phyloP scores from a whole-genome alignment of 2,888 invertebrate species.

The Xylophagus ater region DNA sequence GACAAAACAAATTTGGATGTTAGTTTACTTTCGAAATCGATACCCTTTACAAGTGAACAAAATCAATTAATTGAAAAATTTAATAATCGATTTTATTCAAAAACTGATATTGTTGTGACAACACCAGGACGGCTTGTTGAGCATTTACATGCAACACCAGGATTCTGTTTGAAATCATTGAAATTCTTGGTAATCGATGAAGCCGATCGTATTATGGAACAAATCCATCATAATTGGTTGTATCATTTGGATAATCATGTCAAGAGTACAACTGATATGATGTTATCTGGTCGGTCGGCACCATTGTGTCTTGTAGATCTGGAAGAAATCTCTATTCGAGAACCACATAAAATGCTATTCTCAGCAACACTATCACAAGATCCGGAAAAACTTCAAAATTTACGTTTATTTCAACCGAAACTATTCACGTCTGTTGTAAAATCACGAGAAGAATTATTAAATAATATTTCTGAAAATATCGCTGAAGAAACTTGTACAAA shows the following conservation, averaged over 20 bases:
- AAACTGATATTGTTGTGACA: constrained; percentile 76
- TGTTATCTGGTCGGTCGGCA: constrained; percentile 40
- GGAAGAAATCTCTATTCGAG: constrained; percentile 21
- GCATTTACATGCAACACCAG: constrained; percentile 74
- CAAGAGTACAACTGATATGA: constrained; percentile 40
- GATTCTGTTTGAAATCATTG: constrained; percentile 59
- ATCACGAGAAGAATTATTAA: constrained; percentile 20
- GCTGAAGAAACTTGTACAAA: neutral
- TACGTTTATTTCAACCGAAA: constrained; percentile 84
- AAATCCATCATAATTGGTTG: constrained; percentile 85
- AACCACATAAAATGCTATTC: constrained; percentile 82
- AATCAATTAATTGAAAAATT: constrained; percentile 46
- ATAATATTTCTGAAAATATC: constrained; percentile 14
- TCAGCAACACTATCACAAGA: constrained; percentile 97
- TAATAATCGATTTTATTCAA: constrained; percentile 33
- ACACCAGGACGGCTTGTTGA: constrained; percentile 90
- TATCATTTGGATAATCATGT: constrained; percentile 65
- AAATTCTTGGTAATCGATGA: constrained; percentile 88
- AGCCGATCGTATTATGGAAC: constrained; percentile 90
- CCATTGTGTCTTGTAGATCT: constrained; percentile 32
- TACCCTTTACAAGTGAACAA: constrained; percentile 56
- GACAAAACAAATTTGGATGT: constrained; percentile 57
- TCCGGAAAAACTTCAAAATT: constrained; percentile 83
- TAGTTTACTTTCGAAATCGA: constrained; percentile 56
- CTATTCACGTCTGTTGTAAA: constrained; percentile 66